Conservation (phyloP, 35 echinoderm and acorn worm genomes). For the Chiridota heheva region DNA sequence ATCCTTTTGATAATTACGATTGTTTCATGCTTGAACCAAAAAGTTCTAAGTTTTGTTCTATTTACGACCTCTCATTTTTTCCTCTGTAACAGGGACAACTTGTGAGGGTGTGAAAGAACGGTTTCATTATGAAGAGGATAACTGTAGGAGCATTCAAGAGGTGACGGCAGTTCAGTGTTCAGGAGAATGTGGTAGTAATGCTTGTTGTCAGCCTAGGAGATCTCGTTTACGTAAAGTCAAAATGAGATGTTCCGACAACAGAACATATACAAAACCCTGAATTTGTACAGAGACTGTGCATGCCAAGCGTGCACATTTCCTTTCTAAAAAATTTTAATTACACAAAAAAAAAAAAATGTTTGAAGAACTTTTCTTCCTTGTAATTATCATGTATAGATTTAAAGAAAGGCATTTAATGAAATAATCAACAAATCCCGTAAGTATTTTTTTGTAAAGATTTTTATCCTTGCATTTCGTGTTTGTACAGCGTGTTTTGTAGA, state of each 20-base stretch:
- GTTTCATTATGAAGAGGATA: constrained; percentile 37
- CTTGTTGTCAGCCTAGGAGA: constrained; percentile 69
- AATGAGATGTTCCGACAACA: constrained; percentile 67
- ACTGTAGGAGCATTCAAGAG: constrained; percentile 56
- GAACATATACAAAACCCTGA: constrained; percentile 20
- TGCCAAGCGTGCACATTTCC: constrained; percentile 74
- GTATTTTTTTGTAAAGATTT: too few relatives aligned
- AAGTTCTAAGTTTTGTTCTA: too few relatives aligned
- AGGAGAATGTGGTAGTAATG: constrained; percentile 74
- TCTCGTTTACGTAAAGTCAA: constrained; percentile 50
- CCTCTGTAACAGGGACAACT: constrained; percentile 61
- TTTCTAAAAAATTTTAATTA: too few relatives aligned
- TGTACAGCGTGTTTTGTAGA: too few relatives aligned
- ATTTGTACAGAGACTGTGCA: constrained; percentile 65
- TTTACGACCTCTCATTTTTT: constrained; percentile 10
- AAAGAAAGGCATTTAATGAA: too few relatives aligned
- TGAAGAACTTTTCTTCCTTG: too few relatives aligned
- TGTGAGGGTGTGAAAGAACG: constrained; percentile 47
- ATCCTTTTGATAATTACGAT: too few relatives aligned
- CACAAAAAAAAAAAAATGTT: too few relatives aligned
- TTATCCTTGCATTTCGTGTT: too few relatives aligned
- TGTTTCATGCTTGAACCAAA: too few relatives aligned
- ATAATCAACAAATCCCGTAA: too few relatives aligned
- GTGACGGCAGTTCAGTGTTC: constrained; percentile 46
- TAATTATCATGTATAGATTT: too few relatives aligned